Evolutionary conservation across 2,113 vertebrate species (phyloP).

Genomic region (Xiphophorus maculatus): DNA sequence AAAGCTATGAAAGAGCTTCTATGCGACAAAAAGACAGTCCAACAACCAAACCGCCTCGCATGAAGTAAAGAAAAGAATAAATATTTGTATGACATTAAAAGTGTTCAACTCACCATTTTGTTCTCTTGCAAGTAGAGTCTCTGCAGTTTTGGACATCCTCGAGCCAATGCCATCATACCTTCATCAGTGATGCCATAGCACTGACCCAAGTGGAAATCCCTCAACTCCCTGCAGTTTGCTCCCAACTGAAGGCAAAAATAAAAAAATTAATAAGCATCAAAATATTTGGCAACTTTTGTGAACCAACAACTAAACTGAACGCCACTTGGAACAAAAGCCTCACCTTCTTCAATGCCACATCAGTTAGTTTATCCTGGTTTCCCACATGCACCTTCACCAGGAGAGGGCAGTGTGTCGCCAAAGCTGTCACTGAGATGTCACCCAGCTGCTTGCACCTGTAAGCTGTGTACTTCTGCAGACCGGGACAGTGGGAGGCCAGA

Average conservation of each 20-base stretch:
- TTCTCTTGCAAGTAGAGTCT: constrained; percentile 99
- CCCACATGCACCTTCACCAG: constrained; percentile 96
- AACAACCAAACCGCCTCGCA: not conserved
- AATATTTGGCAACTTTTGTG: not conserved
- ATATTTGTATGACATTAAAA: not conserved
- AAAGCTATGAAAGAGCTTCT: no score
- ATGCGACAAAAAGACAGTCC: not conserved
- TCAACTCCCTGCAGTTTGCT: constrained; percentile 91
- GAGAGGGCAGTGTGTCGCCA: constrained; percentile 91
- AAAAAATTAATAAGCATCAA: not conserved
- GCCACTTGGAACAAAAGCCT: not conserved
- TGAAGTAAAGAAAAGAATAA: not conserved
- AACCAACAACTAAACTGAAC: not conserved
- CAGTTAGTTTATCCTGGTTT: constrained; percentile 97
- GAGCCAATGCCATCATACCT: constrained; percentile 93
- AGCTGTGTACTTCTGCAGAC: constrained; percentile 92
- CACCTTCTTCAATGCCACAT: constrained; percentile 93
- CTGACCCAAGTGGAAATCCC: constrained; percentile 96
- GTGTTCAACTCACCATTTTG: constrained; percentile 90
- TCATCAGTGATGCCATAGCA: constrained; percentile 97
- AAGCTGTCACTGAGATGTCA: constrained; percentile 88
- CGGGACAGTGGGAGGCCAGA: constrained; percentile 91
- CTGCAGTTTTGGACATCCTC: constrained; percentile 92
- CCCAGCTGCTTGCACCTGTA: constrained; percentile 98
- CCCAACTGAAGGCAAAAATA: constrained; percentile 82